A percentile compares a stretch with the other conserved stretches of the same genome.
Conservation (phyloP, 2,113 vertebrate genomes). For the Stegostoma tigrinum region DNA sequence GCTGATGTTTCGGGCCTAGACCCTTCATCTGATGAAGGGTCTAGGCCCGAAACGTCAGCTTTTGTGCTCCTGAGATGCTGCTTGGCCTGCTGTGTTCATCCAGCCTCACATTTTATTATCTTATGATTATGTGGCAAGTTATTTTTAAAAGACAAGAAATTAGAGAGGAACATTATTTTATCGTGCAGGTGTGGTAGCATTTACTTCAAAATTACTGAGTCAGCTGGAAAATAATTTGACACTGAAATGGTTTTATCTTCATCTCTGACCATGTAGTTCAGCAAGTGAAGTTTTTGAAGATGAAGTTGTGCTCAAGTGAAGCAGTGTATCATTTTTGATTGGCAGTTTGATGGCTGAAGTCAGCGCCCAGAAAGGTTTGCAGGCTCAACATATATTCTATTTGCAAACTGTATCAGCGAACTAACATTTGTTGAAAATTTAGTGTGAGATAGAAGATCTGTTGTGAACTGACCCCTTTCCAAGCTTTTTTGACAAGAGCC, state of each 20-base stretch:
- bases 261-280: background rate
- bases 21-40: too few species aligned
- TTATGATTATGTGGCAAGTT: background rate
- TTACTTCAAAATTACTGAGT: background rate
- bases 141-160: background rate
- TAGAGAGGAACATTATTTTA: background rate
- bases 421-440: conserved; percentile 6
- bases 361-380: background rate
- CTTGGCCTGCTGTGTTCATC: too few species aligned
- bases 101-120: too few species aligned
- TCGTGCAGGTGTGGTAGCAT: background rate
- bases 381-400: background rate
- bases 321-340: too few species aligned
- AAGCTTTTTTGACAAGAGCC: background rate
- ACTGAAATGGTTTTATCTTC: background rate
- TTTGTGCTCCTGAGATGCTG: too few species aligned
- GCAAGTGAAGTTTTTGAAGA: background rate
- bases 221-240: background rate
- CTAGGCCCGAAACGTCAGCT: too few species aligned
- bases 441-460: background rate
- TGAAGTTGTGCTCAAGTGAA: background rate
- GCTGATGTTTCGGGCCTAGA: too few species aligned
- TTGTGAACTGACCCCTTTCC: background rate
- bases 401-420: background rate
- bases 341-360: background rate